These are phyloP conservation scores for Craniophora ligustri DNA, from an alignment of 2,888 invertebrate species.

Conservation along the genomic window DNA sequence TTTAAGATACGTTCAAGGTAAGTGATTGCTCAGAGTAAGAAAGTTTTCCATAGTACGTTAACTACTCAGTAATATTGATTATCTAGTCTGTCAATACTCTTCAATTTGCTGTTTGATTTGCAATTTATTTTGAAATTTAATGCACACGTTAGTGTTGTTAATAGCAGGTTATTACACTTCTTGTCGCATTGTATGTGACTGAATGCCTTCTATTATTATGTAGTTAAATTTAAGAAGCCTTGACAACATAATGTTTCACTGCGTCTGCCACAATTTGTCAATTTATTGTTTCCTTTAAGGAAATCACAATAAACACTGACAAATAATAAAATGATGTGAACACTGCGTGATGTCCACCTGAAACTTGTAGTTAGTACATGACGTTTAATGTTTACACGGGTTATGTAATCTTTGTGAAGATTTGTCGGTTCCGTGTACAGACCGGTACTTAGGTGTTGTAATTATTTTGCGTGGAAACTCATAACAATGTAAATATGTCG, in stretches of 20 bases:
- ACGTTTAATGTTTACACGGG: constrained; percentile 52
- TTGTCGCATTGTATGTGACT: constrained; percentile 20
- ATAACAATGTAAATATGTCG: constrained; percentile 34
- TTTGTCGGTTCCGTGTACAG: constrained; percentile 54
- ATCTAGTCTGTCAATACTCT: constrained; percentile 10
- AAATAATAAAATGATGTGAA: constrained; percentile 28
- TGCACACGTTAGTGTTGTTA: constrained; percentile 9
- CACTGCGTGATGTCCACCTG: constrained; percentile 40
- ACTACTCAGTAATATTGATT: constrained; percentile 16
- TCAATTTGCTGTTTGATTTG: constrained; percentile 12
- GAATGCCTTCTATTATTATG: constrained; percentile 13
- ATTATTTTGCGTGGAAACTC: constrained; percentile 32
- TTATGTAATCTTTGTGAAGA: constrained; percentile 60
- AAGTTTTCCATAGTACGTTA: constrained; percentile 11
- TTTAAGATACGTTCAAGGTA: constrained; percentile 9
- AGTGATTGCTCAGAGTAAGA: constrained; percentile 19
- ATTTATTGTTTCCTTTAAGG: constrained; percentile 18
- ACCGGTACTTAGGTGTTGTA: constrained; percentile 35
- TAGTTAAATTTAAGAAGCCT: constrained; percentile 33
- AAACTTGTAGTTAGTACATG: constrained; percentile 48
- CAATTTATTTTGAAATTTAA: constrained; percentile 36
- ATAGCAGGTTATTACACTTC: constrained; percentile 30
- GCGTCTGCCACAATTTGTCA: constrained; percentile 19
- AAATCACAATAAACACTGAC: constrained; percentile 22
- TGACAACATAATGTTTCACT: constrained; percentile 31